A percentile compares a stretch with the other conserved stretches of the same genome.
phyloP scores from a whole-genome alignment of 2,888 invertebrate species.

The Alsophila aescularia region DNA sequence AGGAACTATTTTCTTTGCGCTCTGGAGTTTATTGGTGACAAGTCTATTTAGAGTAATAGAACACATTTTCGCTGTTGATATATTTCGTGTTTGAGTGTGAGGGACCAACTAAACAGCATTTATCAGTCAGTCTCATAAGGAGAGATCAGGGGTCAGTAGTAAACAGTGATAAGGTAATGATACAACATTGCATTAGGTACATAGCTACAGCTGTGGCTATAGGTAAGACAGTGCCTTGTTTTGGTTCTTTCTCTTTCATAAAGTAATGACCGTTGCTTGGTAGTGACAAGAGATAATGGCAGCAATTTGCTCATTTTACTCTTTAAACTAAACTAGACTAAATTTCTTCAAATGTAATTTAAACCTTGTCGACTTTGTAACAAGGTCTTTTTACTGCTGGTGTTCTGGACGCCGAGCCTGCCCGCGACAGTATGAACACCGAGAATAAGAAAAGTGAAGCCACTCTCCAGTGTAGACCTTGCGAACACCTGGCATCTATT shows the following conservation, averaged over 20 bases:
- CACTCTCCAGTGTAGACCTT: too few species aligned
- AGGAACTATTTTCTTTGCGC: slow-evolving; percentile 26
- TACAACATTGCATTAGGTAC: slow-evolving; percentile 35
- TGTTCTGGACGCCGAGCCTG: too few species aligned
- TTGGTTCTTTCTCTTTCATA: neutral
- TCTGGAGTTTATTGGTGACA: slow-evolving; percentile 36
- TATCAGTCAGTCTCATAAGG: slow-evolving; percentile 53
- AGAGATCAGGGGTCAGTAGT: slow-evolving; percentile 60
- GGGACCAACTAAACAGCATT: slow-evolving; percentile 33
- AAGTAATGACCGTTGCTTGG: neutral
- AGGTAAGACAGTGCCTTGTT: slow-evolving; percentile 20
- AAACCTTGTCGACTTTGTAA: too few species aligned
- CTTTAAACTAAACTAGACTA: too few species aligned
- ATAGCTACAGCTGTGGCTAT: neutral
- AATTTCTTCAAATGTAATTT: too few species aligned
- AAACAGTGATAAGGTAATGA: slow-evolving; percentile 57
- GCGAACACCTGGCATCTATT: too few species aligned
- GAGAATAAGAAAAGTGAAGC: too few species aligned
- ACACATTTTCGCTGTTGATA: slow-evolving; percentile 51
- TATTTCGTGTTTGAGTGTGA: slow-evolving; percentile 11
- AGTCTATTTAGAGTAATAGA: slow-evolving; percentile 44
- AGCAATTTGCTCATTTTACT: too few species aligned
- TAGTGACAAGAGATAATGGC: too few species aligned
- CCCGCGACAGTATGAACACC: too few species aligned
- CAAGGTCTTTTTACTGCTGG: too few species aligned